Conservation (phyloP, 2,888 invertebrate species). For the Nephrotoma appendiculata region DNA sequence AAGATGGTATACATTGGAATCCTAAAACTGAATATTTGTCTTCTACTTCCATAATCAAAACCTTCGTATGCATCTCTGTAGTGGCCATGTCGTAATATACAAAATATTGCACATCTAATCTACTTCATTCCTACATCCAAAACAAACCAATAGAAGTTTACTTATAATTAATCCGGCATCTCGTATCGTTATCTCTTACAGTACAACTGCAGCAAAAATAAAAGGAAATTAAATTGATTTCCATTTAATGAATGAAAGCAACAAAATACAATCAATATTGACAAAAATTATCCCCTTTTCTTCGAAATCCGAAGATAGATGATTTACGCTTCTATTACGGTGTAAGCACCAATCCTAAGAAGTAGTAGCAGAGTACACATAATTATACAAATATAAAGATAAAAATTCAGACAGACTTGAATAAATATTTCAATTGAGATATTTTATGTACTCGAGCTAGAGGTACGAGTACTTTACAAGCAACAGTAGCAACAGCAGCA, state of each 20-base stretch:
- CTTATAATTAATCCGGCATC: too few species aligned
- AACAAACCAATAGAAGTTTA: too few species aligned
- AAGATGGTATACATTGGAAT: too few species aligned
- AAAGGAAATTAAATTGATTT: background rate
- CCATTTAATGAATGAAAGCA: background rate
- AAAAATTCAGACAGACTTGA: background rate
- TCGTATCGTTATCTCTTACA: too few species aligned
- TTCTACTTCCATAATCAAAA: too few species aligned
- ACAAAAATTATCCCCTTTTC: background rate
- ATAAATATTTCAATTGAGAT: background rate
- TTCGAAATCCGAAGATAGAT: background rate
- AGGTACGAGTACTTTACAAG: background rate
- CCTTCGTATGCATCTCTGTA: too few species aligned
- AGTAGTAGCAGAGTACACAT: background rate
- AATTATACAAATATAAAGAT: too few species aligned
- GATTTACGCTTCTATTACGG: background rate
- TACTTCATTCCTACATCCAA: too few species aligned
- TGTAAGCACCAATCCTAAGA: background rate
- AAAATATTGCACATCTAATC: too few species aligned
- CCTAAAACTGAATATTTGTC: too few species aligned
- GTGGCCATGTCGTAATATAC: too few species aligned
- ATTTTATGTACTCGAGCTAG: background rate
- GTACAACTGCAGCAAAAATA: background rate
- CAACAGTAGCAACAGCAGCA: background rate
- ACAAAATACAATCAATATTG: background rate